Percentiles rank a stretch among this genome's conserved stretches.
phyloP scores from a whole-genome alignment of 2,888 invertebrate species.

The Xanthia togata region DNA sequence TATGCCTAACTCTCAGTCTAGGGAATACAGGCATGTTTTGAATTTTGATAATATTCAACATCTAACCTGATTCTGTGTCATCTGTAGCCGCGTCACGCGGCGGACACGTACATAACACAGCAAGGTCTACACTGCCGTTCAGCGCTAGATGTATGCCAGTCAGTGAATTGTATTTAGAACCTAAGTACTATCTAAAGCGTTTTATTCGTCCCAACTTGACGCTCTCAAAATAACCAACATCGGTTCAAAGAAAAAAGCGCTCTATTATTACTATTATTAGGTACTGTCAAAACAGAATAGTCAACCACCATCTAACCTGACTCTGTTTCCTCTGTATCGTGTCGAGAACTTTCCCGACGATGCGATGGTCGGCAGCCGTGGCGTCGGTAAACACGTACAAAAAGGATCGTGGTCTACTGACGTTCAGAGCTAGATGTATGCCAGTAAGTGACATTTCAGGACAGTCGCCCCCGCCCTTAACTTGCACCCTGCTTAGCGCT shows the following conservation, averaged over 20 bases:
- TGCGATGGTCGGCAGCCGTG: slow-evolving; percentile 92
- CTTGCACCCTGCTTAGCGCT: slow-evolving; percentile 89
- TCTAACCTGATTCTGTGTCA: slow-evolving; percentile 79
- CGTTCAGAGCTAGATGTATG: slow-evolving; percentile 92
- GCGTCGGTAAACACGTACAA: slow-evolving; percentile 95
- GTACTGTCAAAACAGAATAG: not conserved
- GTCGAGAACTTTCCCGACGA: slow-evolving; percentile 91
- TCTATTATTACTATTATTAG: not conserved
- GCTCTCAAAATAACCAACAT: not conserved
- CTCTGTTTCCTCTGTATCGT: slow-evolving; percentile 93
- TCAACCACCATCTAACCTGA: slow-evolving; percentile 86
- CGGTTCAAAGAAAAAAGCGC: not conserved
- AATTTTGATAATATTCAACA: not conserved
- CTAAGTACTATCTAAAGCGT: no score
- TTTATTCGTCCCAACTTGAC: not conserved
- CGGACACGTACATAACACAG: not conserved
- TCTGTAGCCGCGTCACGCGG: slow-evolving; percentile 84
- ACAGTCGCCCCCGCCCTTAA: slow-evolving; percentile 94
- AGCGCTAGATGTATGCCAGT: not conserved
- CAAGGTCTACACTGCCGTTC: no score
- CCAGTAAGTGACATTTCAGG: slow-evolving; percentile 93
- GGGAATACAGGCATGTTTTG: not conserved
- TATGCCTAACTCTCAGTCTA: not conserved
- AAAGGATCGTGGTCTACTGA: slow-evolving; percentile 92
- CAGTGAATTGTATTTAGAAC: no score